Base-by-base conservation (phyloP, 2,113 vertebrate genomes). In the Nerophis lumbriciformis region DNA sequence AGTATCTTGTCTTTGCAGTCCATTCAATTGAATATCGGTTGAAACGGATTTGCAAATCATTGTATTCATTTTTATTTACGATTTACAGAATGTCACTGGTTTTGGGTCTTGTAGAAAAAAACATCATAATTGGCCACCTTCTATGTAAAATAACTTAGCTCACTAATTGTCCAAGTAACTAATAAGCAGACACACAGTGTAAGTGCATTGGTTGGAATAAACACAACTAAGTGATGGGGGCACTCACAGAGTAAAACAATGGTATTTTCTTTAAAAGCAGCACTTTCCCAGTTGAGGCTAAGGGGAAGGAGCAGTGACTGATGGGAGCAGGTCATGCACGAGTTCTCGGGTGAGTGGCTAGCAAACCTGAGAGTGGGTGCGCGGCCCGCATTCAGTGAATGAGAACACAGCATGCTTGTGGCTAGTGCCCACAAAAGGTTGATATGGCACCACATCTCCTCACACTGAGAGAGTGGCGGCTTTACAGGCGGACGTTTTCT, bases 331-430 rank as follows among this genome's bases (percentile, higher is more conserved):
- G 69, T 64, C 37, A 53, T 35, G 49, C 61, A 53, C 37, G 45
- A 63, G 63, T 66, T 65, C 21, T 66, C 57, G 9, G 42, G 48
- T 42, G 55, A 63, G 21, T 35, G 19, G 39, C 57, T 58, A 61
- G 48, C 12, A 58, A 74, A 70, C 61, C 51, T 81, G 47, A 62
- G 69, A 81, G 58, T 15, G 49, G 68, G 52, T 38, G 57, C 56
- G 59, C 37, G 51, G 54, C 63, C 48, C 58, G 21, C 60, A 61
- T 50, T 56, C 55, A 58, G 50, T 36, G 72, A 76, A 78, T 68
- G 51, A 71, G 61, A 72, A 79, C 77, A 73, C 50, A 35, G 48
- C 53, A 55, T 42, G 10, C n/a, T 66, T 35, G 39, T 57, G 72
- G 62, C 65, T 62, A 65, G 70, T 54, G 37, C 63, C 55, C 58